These are phyloP conservation scores for Anolis sagrei DNA, from an alignment of 2,113 vertebrate species.

Conservation along the genomic window DNA sequence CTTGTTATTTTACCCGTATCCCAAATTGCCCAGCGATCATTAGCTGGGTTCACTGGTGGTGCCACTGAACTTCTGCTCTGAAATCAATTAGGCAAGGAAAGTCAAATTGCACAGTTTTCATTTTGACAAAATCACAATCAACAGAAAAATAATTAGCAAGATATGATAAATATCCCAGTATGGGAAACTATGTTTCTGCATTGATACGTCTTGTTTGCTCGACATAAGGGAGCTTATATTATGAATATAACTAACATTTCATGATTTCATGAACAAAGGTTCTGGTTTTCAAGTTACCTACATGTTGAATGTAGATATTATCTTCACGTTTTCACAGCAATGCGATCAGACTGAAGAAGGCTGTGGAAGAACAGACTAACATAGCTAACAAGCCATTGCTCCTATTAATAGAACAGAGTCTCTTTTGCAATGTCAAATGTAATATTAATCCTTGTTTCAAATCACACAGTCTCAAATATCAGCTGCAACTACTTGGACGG, in stretches of 20 bases:
- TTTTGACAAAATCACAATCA: slow-evolving; percentile 18
- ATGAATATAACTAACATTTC: slow-evolving; percentile 1
- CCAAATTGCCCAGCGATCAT: not conserved
- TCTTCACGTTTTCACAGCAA: slow-evolving; percentile 54
- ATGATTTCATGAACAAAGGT: slow-evolving; percentile 35
- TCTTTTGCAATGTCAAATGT: slow-evolving; percentile 89
- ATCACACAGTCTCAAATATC: slow-evolving; percentile 86
- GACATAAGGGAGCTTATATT: not conserved
- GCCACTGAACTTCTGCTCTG: not conserved
- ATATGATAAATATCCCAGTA: not conserved
- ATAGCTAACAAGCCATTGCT: slow-evolving; percentile 82
- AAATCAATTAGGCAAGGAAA: not conserved
- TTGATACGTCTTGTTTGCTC: slow-evolving; percentile 10
- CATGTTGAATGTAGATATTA: not conserved
- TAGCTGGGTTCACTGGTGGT: not conserved
- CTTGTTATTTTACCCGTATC: not conserved
- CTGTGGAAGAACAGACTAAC: slow-evolving; percentile 74
- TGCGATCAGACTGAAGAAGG: slow-evolving; percentile 70
- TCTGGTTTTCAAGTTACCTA: slow-evolving; percentile 22
- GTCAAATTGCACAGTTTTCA: slow-evolving; percentile 12
- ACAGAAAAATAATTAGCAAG: not conserved
- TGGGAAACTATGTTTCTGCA: not conserved
- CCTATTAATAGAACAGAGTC: slow-evolving; percentile 93
- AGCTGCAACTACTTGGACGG: slow-evolving; percentile 78
- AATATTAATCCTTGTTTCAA: slow-evolving; percentile 90